Evolutionary conservation across 2,888 invertebrate genomes (phyloP).

Genomic region (Formica aserva): DNA sequence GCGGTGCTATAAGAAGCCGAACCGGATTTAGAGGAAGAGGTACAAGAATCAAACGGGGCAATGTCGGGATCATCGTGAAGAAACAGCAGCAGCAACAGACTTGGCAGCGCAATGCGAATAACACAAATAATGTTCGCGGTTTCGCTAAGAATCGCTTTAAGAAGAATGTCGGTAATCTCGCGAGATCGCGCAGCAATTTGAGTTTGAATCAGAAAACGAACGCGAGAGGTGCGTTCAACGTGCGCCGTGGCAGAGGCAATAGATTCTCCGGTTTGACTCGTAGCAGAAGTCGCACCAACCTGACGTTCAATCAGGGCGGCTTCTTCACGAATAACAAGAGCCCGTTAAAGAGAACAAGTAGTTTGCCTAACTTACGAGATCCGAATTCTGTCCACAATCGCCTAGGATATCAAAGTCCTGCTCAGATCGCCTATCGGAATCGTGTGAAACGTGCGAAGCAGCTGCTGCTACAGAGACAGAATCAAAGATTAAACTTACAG

Average conservation of each 20-base stretch:
- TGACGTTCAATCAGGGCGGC: constrained; percentile 74
- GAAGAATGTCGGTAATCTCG: constrained; percentile 71
- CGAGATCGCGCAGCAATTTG: constrained; percentile 78
- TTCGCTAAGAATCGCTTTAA: constrained; percentile 80
- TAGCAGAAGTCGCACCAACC: constrained; percentile 81
- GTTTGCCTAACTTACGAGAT: constrained; percentile 82
- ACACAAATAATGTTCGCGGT: constrained; percentile 73
- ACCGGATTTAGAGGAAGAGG: constrained; percentile 69
- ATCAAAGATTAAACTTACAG: constrained; percentile 78
- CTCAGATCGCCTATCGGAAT: constrained; percentile 83
- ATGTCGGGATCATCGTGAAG: constrained; percentile 53
- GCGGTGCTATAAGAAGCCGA: constrained; percentile 67
- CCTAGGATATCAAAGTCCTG: constrained; percentile 83
- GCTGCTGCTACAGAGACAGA: constrained; percentile 81
- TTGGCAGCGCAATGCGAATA: constrained; percentile 72
- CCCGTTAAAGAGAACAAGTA: constrained; percentile 79
- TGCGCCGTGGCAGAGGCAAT: constrained; percentile 73
- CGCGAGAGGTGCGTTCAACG: constrained; percentile 71
- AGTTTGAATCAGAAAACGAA: constrained; percentile 76
- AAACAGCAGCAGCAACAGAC: constrained; percentile 63
- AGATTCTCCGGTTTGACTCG: constrained; percentile 78
- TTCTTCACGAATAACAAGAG: constrained; percentile 76
- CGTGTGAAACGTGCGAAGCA: constrained; percentile 83
- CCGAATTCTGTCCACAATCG: constrained; percentile 84
- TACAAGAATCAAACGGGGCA: constrained; percentile 70